phyloP scores from a whole-genome alignment of 2,888 invertebrate genomes.

The Lycia hirtaria region DNA sequence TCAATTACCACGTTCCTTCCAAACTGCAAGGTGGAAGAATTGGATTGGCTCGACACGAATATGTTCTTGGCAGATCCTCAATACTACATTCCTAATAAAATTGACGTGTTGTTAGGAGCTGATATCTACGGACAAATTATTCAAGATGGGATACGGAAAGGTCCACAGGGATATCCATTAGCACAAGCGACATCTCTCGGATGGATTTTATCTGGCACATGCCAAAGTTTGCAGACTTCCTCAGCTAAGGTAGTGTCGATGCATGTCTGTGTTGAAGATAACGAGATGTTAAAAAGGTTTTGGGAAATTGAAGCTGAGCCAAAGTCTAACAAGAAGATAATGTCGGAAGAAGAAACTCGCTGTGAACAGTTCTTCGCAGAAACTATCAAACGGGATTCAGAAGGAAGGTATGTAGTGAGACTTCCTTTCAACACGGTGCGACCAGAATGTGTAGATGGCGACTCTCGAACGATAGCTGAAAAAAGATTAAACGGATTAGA shows the following conservation, averaged over 20 bases:
- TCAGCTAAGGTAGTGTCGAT: neutral
- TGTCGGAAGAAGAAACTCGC: neutral
- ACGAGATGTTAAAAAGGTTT: neutral
- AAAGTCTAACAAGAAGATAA: neutral
- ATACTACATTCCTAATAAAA: neutral
- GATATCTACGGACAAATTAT: neutral
- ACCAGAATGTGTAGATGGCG: neutral
- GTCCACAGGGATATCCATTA: neutral
- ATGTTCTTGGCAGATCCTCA: neutral
- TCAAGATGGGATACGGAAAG: neutral
- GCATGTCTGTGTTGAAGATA: neutral
- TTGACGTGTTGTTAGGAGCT: neutral
- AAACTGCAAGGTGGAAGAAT: too few relatives aligned
- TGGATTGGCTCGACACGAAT: too few relatives aligned
- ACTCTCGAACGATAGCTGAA: neutral
- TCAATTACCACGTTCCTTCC: too few relatives aligned
- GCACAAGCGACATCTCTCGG: neutral
- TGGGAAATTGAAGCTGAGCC: neutral
- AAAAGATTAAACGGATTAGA: slow-evolving; percentile 20
- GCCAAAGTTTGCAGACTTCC: neutral
- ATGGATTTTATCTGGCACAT: neutral
- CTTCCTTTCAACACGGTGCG: neutral
- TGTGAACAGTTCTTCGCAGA: neutral
- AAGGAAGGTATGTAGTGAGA: neutral
- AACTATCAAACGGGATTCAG: neutral